These are phyloP conservation scores for Python bivittatus DNA, from an alignment of 2,113 vertebrate genomes.

Conservation along the genomic window DNA sequence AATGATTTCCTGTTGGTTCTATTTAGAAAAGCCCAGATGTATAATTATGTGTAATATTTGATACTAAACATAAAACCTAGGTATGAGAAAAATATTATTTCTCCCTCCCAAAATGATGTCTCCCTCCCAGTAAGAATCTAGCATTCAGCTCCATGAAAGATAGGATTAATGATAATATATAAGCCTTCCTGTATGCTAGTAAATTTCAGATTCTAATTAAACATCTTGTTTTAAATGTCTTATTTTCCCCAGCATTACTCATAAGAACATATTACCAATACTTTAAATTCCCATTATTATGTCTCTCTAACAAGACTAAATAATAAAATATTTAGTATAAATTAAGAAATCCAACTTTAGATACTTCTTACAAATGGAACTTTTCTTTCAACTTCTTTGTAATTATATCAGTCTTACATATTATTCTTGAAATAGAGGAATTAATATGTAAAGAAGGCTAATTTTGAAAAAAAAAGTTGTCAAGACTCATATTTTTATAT, in stretches of 20 bases:
- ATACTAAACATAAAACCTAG: neutral
- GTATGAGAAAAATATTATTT: neutral
- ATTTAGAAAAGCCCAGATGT: neutral
- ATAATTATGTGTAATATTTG: neutral
- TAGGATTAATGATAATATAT: neutral
- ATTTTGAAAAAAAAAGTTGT: neutral
- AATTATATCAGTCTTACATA: neutral
- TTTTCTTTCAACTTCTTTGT: neutral
- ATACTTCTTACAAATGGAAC: neutral
- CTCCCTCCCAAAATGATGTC: neutral
- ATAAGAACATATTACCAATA: neutral
- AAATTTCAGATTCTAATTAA: neutral
- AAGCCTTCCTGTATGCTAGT: neutral
- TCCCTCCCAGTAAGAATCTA: neutral
- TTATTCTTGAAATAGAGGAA: neutral
- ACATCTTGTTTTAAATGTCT: neutral
- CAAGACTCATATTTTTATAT: neutral
- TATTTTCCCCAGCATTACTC: neutral
- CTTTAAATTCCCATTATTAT: neutral
- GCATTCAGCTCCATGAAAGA: neutral
- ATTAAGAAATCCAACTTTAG: neutral
- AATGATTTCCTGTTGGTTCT: neutral
- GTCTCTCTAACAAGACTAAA: neutral
- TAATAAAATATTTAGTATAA: constrained; percentile 7
- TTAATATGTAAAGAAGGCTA: neutral